Evolutionary conservation across 1,140 invertebrate species (phyloP), one percentile per base, ranked within the genome.

Genomic region (Drosophila lini): DNA sequence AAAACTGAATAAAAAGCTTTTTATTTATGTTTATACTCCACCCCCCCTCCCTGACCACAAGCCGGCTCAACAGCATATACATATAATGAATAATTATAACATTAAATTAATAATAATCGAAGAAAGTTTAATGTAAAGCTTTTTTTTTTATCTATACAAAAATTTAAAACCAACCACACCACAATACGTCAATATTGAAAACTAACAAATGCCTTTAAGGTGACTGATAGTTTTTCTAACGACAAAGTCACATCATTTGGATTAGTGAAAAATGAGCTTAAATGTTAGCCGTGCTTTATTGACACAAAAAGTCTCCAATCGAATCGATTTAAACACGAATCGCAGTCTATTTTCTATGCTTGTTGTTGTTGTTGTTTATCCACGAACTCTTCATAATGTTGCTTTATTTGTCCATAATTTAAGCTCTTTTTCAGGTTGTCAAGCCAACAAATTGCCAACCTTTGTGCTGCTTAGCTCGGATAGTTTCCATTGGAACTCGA

Each of bases 401-500:
- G 50, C 40, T 44, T 61, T 58, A 36, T 40, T 28, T n/a, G 25
- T 15, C 32, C 52, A 55, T 38, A 55, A 59, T 67, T 57, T 61
- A 32, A 60, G 65, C 58, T 80, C 74, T 63, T 80, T 77, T 65
- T 32, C 19, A 45, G 31, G 61, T 55, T 59, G 68, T 71, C 71
- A 60, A 67, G 62, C 47, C 41, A 60, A 76, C 74, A 76, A 76
- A 76, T 76, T 65, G 73, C 53, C 62, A 76, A 52, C 28, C 74
- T 76, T 76, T 76, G 73, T 76, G 61, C 32, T 34, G 50, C 60
- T 44, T 34, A 40, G 45, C 70, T 42, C 28, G 36, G 42, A 22
- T 57, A 36, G 42, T 56, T 48, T 67, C 45, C 40, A 31, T 34
- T n/a, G 28, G 15, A 40, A 45, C 45, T 40, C 16, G 36, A 70